phyloP scores from a whole-genome alignment of 2,888 invertebrate genomes.

The Heteropelma amictum region DNA sequence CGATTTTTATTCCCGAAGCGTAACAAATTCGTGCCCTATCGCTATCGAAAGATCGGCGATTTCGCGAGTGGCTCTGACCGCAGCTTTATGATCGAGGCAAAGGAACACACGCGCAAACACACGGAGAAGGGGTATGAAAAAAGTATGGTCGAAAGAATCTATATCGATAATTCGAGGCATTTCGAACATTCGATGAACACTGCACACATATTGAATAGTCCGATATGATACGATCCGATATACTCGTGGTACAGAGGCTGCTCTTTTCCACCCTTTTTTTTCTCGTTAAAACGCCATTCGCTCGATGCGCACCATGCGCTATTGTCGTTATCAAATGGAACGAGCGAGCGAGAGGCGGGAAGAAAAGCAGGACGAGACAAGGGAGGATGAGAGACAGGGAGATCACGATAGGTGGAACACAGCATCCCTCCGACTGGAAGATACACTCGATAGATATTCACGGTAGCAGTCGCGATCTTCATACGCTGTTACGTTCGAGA shows the following conservation, averaged over 20 bases:
- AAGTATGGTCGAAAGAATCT: constrained; percentile 32
- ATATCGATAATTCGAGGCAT: constrained; percentile 64
- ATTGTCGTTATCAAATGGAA: constrained; percentile 26
- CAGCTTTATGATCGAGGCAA: constrained; percentile 24
- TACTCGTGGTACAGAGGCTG: no score
- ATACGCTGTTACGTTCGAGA: constrained; percentile 25
- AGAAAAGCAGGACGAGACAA: no score
- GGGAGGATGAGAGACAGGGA: neutral
- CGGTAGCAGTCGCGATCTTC: constrained; percentile 56
- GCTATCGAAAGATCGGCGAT: constrained; percentile 39
- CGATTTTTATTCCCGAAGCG: constrained; percentile 31
- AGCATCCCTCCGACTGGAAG: constrained; percentile 45
- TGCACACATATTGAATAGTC: constrained; percentile 64
- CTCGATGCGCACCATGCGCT: neutral
- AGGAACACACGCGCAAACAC: neutral
- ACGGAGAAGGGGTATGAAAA: constrained; percentile 27
- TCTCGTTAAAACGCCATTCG: neutral
- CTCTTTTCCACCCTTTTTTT: neutral
- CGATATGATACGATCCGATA: constrained; percentile 29
- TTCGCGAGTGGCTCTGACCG: constrained; percentile 22
- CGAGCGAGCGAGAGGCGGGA: neutral
- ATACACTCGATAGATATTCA: constrained; percentile 67
- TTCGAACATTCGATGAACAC: constrained; percentile 59
- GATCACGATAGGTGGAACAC: constrained; percentile 34
- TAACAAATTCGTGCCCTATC: constrained; percentile 47